These are phyloP conservation scores for Rutpela maculata DNA, from an alignment of 2,888 invertebrate genomes.

Conservation along the genomic window DNA sequence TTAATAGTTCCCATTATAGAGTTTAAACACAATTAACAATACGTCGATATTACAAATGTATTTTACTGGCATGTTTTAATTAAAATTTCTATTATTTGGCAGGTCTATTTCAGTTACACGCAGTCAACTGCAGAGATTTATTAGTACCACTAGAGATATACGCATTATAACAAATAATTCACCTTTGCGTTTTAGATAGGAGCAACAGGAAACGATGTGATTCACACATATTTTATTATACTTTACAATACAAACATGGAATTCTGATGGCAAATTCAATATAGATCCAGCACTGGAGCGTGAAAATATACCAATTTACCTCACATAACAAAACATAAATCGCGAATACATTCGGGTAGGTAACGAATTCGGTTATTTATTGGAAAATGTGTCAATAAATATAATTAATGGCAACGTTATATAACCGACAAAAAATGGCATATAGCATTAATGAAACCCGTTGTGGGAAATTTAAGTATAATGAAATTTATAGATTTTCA, in stretches of 20 bases:
- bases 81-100: neutral
- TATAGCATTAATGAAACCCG: slow-evolving; percentile 1
- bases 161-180: slow-evolving; percentile 2
- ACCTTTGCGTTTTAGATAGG: slow-evolving; percentile 14
- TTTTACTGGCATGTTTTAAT: neutral
- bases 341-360: neutral
- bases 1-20: too few species aligned
- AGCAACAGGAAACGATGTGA: slow-evolving; percentile 26
- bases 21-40: too few species aligned
- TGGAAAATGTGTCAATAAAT: slow-evolving; percentile 16
- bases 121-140: neutral
- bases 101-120: neutral
- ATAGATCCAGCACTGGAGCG: slow-evolving; percentile 1
- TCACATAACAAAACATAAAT: slow-evolving; percentile 6
- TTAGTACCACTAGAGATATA: neutral
- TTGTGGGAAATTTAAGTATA: neutral
- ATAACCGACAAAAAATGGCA: slow-evolving; percentile 1
- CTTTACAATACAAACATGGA: slow-evolving; percentile 15
- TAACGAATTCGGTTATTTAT: slow-evolving; percentile 25
- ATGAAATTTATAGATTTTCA: neutral
- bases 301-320: slow-evolving; percentile 8
- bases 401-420: slow-evolving; percentile 1
- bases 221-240: slow-evolving; percentile 21
- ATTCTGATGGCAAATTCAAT: slow-evolving; percentile 11
- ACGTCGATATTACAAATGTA: neutral